Conservation (phyloP, 2,888 invertebrate species). For the Drosophila ochracea region DNA sequence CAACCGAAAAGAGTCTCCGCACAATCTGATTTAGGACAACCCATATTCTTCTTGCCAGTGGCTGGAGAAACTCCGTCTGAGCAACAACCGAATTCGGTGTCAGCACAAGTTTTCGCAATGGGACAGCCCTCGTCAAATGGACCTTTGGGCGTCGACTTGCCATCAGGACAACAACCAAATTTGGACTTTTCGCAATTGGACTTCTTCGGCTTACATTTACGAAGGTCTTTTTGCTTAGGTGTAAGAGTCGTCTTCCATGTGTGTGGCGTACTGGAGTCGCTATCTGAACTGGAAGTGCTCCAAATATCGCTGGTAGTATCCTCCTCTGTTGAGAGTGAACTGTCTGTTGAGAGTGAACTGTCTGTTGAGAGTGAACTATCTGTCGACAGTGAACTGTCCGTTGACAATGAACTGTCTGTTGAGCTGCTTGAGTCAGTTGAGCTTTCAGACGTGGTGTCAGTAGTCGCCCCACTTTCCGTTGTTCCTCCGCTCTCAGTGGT, state of each 20-base stretch:
- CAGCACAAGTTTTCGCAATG: constrained; percentile 90
- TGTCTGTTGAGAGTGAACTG: constrained; percentile 26
- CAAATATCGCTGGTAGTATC: constrained; percentile 83
- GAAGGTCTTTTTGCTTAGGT: constrained; percentile 85
- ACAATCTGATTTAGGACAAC: constrained; percentile 91
- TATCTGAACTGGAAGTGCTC: constrained; percentile 76
- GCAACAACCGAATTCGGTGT: constrained; percentile 92
- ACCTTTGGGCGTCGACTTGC: constrained; percentile 90
- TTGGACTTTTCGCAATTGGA: constrained; percentile 87
- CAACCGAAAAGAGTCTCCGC: constrained; percentile 94
- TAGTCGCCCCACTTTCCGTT: constrained; percentile 44
- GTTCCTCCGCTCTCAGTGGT: constrained; percentile 45
- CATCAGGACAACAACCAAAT: constrained; percentile 95
- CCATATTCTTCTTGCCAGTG: constrained; percentile 89
- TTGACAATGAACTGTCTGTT: constrained; percentile 15
- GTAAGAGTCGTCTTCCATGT: constrained; percentile 86
- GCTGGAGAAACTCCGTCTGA: constrained; percentile 93
- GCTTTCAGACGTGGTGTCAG: constrained; percentile 45
- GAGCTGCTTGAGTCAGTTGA: constrained; percentile 35
- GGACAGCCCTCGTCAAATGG: constrained; percentile 93
- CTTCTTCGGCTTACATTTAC: constrained; percentile 87
- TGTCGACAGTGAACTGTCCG: constrained; percentile 31
- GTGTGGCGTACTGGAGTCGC: constrained; percentile 86
- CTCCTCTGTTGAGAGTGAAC: constrained; percentile 67
- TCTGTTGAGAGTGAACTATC: constrained; percentile 6